Evolutionary conservation across 2,888 invertebrate genomes (phyloP).

Genomic region (Meteorus cinctellus): DNA sequence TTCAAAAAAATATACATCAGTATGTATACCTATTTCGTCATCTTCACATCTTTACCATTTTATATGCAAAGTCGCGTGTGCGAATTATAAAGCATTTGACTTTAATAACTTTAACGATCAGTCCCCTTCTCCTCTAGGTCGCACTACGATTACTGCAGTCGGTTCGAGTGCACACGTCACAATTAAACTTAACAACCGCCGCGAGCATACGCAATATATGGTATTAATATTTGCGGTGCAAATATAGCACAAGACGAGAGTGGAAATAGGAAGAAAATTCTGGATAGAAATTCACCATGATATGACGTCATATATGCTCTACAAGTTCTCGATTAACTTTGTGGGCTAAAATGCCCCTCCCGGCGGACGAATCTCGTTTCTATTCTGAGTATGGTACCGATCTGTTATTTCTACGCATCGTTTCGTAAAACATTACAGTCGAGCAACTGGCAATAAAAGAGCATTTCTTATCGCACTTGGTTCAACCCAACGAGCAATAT

Average conservation of each 20-base stretch:
- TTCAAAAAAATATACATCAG: background rate
- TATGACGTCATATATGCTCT: conserved; percentile 26
- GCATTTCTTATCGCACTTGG: conserved; percentile 27
- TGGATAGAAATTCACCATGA: conserved; percentile 1
- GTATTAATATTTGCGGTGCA: conserved; percentile 35
- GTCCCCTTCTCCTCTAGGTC: conserved; percentile 5
- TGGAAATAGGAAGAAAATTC: conserved; percentile 2
- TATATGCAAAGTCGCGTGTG: conserved; percentile 46
- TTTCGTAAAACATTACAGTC: conserved; percentile 13
- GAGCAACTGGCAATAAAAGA: conserved; percentile 6
- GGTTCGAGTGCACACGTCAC: conserved; percentile 53
- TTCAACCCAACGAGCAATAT: conserved; percentile 25
- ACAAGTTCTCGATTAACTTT: conserved; percentile 40
- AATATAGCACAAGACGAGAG: conserved; percentile 37
- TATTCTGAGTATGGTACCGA: background rate
- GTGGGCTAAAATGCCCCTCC: conserved; percentile 29
- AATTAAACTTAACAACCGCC: conserved; percentile 59
- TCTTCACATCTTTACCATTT: conserved; percentile 20
- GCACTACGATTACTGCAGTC: conserved; percentile 51
- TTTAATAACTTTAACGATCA: conserved; percentile 55
- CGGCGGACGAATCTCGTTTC: conserved; percentile 27
- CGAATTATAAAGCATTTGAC: conserved; percentile 49
- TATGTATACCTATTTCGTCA: conserved; percentile 1
- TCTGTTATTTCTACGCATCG: conserved; percentile 24
- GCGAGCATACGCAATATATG: conserved; percentile 44